Percentiles rank a stretch among this genome's conserved stretches.
These are phyloP conservation scores for Lathronympha strigana DNA, from an alignment of 2,888 invertebrate genomes.

Conservation along the genomic window DNA sequence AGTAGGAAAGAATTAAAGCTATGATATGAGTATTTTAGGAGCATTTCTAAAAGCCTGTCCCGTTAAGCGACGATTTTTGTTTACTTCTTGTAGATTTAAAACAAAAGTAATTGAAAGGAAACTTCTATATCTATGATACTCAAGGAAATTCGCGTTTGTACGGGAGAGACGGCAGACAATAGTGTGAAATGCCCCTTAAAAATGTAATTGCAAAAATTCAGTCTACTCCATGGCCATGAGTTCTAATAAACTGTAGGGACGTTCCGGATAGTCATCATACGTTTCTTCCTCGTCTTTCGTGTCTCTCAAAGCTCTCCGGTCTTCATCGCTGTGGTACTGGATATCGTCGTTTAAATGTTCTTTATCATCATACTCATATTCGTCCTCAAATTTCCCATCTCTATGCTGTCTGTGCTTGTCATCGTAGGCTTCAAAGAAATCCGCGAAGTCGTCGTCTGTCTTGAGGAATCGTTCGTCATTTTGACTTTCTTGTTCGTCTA, in stretches of 20 bases:
- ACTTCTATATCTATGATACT: neutral
- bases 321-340: slow-evolving; percentile 51
- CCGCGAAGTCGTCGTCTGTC: slow-evolving; percentile 67
- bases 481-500: slow-evolving; percentile 58
- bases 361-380: slow-evolving; percentile 55
- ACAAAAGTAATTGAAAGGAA: neutral
- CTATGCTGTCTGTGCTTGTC: slow-evolving; percentile 47
- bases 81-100: too few species aligned
- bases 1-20: slow-evolving; percentile 52
- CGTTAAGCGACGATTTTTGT: neutral
- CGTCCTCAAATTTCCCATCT: slow-evolving; percentile 50
- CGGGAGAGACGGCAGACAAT: neutral
- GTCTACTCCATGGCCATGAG: slow-evolving; percentile 78
- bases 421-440: slow-evolving; percentile 65
- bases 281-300: slow-evolving; percentile 47
- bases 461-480: slow-evolving; percentile 60
- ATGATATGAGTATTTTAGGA: slow-evolving; percentile 50
- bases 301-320: slow-evolving; percentile 49
- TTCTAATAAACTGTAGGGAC: slow-evolving; percentile 70
- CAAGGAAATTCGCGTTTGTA: neutral
- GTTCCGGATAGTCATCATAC: slow-evolving; percentile 57
- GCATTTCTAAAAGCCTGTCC: neutral
- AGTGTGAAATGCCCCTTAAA: neutral
- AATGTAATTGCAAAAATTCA: slow-evolving; percentile 51
- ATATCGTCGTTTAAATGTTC: slow-evolving; percentile 50